Base-by-base conservation (phyloP, 1,140 invertebrate genomes). In the Chrysomallon squamiferum region DNA sequence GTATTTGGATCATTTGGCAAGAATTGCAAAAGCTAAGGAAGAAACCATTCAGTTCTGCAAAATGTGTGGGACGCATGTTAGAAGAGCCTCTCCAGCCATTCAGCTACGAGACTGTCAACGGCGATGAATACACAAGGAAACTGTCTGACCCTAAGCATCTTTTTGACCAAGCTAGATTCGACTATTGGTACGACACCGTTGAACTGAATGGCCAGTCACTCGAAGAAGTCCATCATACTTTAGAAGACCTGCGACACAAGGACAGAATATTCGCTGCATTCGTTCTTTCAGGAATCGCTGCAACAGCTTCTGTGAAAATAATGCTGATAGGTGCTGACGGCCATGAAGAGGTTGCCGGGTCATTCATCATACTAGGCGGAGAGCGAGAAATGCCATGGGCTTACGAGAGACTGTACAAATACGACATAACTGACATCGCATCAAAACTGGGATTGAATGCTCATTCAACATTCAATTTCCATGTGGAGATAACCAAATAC, bases 301-400 rank as follows among this genome's bases (percentile, higher is more conserved):
- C 32, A 54, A 62, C 63, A 5, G 68, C 68, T 22, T 38, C 29
- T 18, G 68, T 66, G 7, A 29, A 69, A 25, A 58, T 69, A 3
- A 45, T 32, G 9, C 13, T 22, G 35, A 33, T 6, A 11, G 25
- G 1, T 9, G 59, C 4, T 5, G 32, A 25, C 35, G 54, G 38
- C 18, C 41, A 66, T 3, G 27, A 33, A 20, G 54, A 59, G 9
- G 27, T 35, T 25, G 69, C 54, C 25, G 69, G 69, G 3, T 22
- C 25, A 3, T 65, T 71, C 45, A 38, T 58, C 45, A 18, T 68
- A 5, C 62, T 71, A 18, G 69, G 69, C 13, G 69, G 69, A 3
- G 58, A 64, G 29, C 32, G 30, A 4, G 69, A 71, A 54, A 72
- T 69, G 71, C 66, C 71, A 1, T 69, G 67, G 66, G 59, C 54